Evolutionary conservation across 2,113 vertebrate species (phyloP).

Genomic region (Dasyornis broadbenti): DNA sequence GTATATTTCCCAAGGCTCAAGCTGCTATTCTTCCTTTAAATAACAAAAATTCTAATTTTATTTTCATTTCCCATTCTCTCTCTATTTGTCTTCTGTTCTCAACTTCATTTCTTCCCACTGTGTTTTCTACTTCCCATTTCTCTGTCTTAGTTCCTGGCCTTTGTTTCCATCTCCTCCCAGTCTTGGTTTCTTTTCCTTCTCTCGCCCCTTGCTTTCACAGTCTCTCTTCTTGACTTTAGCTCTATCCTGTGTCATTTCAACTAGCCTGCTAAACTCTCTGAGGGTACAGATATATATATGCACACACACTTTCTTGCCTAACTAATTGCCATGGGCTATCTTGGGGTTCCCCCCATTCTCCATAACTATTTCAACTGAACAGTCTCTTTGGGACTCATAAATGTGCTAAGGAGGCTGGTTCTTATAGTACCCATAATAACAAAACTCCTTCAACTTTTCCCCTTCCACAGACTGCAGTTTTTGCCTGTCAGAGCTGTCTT

Average conservation of each 20-base stretch:
- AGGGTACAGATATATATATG: neutral
- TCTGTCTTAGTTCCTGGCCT: neutral
- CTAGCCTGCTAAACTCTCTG: neutral
- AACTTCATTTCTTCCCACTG: neutral
- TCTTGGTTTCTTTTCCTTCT: neutral
- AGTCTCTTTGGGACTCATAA: constrained; percentile 19
- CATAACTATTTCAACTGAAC: neutral
- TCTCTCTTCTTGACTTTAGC: neutral
- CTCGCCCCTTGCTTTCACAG: neutral
- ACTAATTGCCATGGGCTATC: neutral
- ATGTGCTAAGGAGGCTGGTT: constrained; percentile 22
- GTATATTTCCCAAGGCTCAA: neutral
- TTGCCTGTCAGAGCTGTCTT: neutral
- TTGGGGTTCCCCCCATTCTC: neutral
- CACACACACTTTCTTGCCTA: neutral
- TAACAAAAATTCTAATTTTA: neutral
- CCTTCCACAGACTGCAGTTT: neutral
- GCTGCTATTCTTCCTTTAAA: neutral
- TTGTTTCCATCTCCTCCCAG: neutral
- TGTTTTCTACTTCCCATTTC: neutral
- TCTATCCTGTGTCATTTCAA: neutral
- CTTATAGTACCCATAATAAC: constrained; percentile 17
- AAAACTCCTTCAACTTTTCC: neutral
- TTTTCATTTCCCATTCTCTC: neutral
- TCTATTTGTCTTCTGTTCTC: neutral